A percentile compares a stretch with the other conserved stretches of the same genome.
phyloP scores from a whole-genome alignment of 2,797 vertebrate genomes.

The Tadarida brasiliensis region DNA sequence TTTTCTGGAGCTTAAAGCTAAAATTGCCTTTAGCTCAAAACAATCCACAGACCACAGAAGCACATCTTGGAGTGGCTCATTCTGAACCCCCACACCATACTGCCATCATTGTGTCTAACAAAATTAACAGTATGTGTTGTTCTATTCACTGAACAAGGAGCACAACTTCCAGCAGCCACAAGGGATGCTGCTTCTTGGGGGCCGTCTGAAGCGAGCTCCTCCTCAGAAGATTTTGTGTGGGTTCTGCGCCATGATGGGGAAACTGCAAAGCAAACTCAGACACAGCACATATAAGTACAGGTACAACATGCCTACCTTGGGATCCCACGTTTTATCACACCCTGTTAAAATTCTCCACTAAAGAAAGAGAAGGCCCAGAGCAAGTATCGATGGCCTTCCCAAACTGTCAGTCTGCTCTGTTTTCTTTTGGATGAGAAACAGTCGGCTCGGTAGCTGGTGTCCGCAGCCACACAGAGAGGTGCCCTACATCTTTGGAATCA shows the following conservation, averaged over 20 bases:
- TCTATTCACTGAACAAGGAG: background rate
- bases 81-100: background rate
- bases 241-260: slow-evolving; percentile 90
- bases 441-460: background rate
- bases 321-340: background rate
- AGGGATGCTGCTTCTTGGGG: slow-evolving; percentile 55
- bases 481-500: background rate
- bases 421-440: background rate
- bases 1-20: background rate
- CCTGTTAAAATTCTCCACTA: background rate
- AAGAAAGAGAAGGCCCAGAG: background rate
- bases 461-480: background rate
- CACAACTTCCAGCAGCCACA: background rate
- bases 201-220: background rate
- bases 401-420: background rate
- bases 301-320: slow-evolving; percentile 79
- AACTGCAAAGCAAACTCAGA: slow-evolving; percentile 95
- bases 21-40: background rate
- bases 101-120: background rate
- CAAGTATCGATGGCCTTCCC: background rate
- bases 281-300: slow-evolving; percentile 92
- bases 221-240: background rate
- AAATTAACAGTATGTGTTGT: background rate
- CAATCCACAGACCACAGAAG: background rate
- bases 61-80: background rate